Percentiles rank a stretch among this genome's conserved stretches.
phyloP scores from a whole-genome alignment of 2,113 vertebrate species.

The Lagenorhynchus albirostris region DNA sequence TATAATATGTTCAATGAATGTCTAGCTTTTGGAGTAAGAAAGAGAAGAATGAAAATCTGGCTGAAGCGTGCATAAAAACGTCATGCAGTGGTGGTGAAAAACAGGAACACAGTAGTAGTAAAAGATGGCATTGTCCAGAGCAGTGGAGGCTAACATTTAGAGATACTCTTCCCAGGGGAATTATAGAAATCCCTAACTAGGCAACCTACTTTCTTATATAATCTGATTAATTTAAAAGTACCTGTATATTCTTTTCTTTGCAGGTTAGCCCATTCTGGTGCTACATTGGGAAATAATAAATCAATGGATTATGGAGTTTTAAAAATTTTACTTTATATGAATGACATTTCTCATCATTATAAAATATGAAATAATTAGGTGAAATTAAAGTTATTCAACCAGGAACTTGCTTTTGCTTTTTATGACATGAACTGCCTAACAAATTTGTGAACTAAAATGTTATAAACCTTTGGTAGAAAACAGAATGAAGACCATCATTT shows the following conservation, averaged over 20 bases:
- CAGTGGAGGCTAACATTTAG: not conserved
- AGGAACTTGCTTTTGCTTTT: constrained; percentile 41
- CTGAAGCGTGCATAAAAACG: not conserved
- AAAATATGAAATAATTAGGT: not conserved
- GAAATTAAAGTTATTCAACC: constrained; percentile 40
- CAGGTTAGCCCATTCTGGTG: not conserved
- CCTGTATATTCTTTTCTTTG: not conserved
- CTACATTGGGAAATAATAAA: not conserved
- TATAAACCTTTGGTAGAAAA: constrained; percentile 43
- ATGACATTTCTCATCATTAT: not conserved
- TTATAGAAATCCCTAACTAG: not conserved
- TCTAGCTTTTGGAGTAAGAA: not conserved
- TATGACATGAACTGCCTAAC: not conserved
- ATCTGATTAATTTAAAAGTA: not conserved
- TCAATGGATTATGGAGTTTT: not conserved
- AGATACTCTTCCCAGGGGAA: not conserved
- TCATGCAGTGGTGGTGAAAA: not conserved
- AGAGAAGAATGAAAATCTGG: not conserved
- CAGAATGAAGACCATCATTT: constrained; percentile 26
- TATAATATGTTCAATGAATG: not conserved
- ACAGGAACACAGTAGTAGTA: not conserved
- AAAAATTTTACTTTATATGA: not conserved
- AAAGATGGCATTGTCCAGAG: not conserved
- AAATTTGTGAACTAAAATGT: constrained; percentile 62
- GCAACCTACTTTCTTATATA: not conserved